Evolutionary conservation across 2,797 vertebrate genomes (phyloP), one percentile per base, ranked within the genome.

Genomic region (Coreius guichenoti): DNA sequence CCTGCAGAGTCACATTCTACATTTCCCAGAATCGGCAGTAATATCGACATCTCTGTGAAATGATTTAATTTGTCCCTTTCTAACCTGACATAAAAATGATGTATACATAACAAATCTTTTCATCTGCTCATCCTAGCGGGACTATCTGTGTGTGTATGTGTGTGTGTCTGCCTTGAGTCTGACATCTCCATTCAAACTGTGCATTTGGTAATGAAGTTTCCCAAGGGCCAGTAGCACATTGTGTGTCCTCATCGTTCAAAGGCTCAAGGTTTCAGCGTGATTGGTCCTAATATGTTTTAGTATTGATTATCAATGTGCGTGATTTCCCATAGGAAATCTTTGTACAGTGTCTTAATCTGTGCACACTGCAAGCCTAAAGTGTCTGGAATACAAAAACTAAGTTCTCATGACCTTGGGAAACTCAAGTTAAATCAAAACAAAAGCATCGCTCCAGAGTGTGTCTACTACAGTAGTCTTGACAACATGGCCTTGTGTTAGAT

Each of bases 231-330:
- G 87, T 80, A 51, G 77, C 54, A 88, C 79, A 90, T 89, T 91
- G 89, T 85, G 87, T 72, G 87, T 89, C 90, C 87, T 90, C 92
- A 94, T 94, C 92, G 72, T 89, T 94, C 94, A 94, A 84, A 89
- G 85, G 54, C 81, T 91, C 91, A 91, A 93, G 93, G 93, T 93
- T 92, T 92, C 85, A 13, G 73, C 77, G 58, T 85, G 90, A 92
- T 88, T 89, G 88, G 91, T 88, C 91, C 82, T 92, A 92, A 93
- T 93, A 91, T 91, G 92, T 94, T 93, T 93, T 93, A 87, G 89
- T 90, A 91, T 92, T 76, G 90, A 81, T 91, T 92, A 94, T 94
- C 94, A 87, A 93, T 94, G 92, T 84, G 91, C 90, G 93, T 94
- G 89, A 93, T 94, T 93, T 88, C 84, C 86, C 82, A 84, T 8